Conservation (phyloP, 2,797 vertebrate species). For the Zenarchopterus dispar region DNA sequence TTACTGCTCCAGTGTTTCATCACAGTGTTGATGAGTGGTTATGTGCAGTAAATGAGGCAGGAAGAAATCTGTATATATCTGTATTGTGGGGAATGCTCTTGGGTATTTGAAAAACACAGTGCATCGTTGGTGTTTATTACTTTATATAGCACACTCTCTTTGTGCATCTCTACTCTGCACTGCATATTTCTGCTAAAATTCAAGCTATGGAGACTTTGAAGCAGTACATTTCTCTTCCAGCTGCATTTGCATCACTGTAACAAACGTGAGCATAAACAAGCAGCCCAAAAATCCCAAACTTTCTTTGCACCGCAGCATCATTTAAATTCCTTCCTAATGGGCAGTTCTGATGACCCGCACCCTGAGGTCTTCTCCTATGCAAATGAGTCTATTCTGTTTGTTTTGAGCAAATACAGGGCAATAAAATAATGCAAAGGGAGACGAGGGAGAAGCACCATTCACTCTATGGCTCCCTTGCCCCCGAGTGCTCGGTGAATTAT, state of each 20-base stretch:
- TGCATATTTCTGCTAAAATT: too few species aligned
- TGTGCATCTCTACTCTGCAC: not conserved
- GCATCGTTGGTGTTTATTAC: not conserved
- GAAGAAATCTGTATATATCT: not conserved
- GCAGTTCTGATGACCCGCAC: constrained; percentile 25
- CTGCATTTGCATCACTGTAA: not conserved
- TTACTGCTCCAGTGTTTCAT: constrained; percentile 21
- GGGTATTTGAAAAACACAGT: not conserved
- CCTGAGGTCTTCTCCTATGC: constrained; percentile 31
- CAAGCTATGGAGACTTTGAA: too few species aligned
- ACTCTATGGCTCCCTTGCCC: constrained; percentile 60
- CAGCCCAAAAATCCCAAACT: not conserved
- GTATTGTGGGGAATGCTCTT: not conserved
- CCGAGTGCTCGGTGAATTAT: constrained; percentile 77
- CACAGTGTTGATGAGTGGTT: constrained; percentile 30
- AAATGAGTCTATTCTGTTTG: constrained; percentile 55
- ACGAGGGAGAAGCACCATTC: constrained; percentile 12
- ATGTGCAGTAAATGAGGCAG: constrained; percentile 39
- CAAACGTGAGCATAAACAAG: not conserved
- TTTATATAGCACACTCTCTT: not conserved
- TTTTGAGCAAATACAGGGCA: constrained; percentile 40
- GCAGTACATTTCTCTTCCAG: not conserved
- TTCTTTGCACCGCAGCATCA: not conserved
- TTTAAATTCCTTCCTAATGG: constrained; percentile 18
- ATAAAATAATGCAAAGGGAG: constrained; percentile 53